These are phyloP conservation scores for Antitype chi DNA, from an alignment of 2,888 invertebrate genomes.

Conservation along the genomic window DNA sequence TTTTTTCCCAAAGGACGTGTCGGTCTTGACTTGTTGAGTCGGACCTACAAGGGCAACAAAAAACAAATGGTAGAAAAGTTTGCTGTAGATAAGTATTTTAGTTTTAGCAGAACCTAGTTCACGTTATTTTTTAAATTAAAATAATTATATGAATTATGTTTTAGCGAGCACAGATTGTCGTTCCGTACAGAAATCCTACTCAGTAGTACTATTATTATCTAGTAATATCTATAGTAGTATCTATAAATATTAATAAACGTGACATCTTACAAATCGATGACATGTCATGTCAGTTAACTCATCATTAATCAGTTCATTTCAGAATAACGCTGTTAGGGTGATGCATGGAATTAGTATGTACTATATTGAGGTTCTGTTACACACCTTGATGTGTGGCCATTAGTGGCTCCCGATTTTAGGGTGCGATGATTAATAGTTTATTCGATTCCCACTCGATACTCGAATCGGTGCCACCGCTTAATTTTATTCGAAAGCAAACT, in stretches of 20 bases:
- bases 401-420: constrained; percentile 55
- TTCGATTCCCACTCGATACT: constrained; percentile 61
- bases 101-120: neutral
- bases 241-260: neutral
- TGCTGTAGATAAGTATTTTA: neutral
- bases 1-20: neutral
- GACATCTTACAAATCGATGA: constrained; percentile 9
- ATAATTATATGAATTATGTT: no score
- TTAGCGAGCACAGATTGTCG: neutral
- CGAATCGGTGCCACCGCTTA: constrained; percentile 62
- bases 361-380: constrained; percentile 56
- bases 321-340: constrained; percentile 63
- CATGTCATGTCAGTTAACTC: constrained; percentile 27
- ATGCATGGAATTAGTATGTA: constrained; percentile 22
- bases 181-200: neutral
- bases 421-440: constrained; percentile 72
- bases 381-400: constrained; percentile 70
- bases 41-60: no score
- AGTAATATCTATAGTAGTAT: no score
- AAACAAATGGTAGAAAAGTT: neutral
- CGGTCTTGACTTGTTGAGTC: neutral
- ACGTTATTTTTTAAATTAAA: neutral
- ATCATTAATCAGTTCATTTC: constrained; percentile 64
- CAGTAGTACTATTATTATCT: neutral
- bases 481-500: constrained; percentile 56